phyloP scores from a whole-genome alignment of 2,113 vertebrate species.

The Pantherophis guttatus region DNA sequence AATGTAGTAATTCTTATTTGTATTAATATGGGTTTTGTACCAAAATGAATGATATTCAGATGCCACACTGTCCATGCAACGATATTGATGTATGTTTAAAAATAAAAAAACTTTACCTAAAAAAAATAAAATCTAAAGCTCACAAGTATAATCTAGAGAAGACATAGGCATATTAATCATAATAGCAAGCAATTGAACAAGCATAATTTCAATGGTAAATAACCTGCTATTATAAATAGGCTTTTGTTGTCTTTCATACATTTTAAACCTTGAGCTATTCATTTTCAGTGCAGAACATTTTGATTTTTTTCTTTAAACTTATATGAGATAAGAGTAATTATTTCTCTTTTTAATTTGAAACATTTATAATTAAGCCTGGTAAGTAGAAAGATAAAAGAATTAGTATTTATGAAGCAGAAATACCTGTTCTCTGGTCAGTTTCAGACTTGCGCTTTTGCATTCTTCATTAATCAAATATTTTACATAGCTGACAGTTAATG shows the following conservation, averaged over 20 bases:
- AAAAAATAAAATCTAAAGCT: background rate
- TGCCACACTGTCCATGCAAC: too few relatives aligned
- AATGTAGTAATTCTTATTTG: too few relatives aligned
- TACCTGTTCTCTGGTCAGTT: conserved; percentile 88
- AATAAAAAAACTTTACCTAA: too few relatives aligned
- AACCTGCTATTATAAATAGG: background rate
- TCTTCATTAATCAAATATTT: conserved; percentile 82
- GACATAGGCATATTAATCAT: background rate
- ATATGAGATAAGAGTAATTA: background rate
- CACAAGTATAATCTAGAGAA: background rate
- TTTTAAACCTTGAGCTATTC: background rate
- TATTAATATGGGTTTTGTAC: too few relatives aligned
- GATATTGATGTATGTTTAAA: too few relatives aligned
- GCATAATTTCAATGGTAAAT: background rate
- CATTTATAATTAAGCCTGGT: background rate
- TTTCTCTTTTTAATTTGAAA: background rate
- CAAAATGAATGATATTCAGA: too few relatives aligned
- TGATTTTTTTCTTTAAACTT: background rate
- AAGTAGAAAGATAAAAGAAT: background rate
- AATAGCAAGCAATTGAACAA: background rate
- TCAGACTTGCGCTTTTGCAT: conserved; percentile 75
- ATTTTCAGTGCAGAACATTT: background rate
- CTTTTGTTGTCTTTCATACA: background rate
- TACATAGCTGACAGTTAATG: conserved; percentile 86
- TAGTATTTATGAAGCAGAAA: conserved; percentile 39